A percentile compares a stretch with the other conserved stretches of the same genome.
Conservation (phyloP, 1,140 invertebrate species). For the Trissolcus basalis region DNA sequence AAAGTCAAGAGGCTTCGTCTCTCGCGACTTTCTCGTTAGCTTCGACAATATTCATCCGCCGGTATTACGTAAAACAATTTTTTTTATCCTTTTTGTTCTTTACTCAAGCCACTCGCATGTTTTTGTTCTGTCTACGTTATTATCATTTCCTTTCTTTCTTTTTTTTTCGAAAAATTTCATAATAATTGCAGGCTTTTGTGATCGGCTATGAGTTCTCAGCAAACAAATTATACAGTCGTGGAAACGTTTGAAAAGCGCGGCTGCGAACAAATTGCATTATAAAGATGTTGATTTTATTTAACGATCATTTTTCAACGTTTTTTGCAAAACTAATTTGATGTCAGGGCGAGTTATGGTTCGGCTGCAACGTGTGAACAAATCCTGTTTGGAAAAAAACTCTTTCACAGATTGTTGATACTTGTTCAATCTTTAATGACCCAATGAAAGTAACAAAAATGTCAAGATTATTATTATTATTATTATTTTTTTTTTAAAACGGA, state of each 20-base stretch:
- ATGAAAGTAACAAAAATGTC: too few species aligned
- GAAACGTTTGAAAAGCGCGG: constrained; percentile 7
- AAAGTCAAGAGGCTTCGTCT: constrained; percentile 56
- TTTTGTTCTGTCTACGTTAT: constrained; percentile 8
- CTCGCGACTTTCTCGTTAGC: constrained; percentile 46
- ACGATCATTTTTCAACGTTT: too few species aligned
- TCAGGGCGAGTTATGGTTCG: too few species aligned
- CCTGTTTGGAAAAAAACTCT: too few species aligned
- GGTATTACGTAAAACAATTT: constrained; percentile 39
- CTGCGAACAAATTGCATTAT: too few species aligned
- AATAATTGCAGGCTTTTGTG: constrained; percentile 29
- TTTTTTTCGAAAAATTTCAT: constrained; percentile 24
- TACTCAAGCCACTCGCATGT: neutral
- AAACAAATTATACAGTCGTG: constrained; percentile 18
- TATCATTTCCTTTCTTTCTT: constrained; percentile 27
- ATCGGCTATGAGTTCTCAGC: constrained; percentile 8
- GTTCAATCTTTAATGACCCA: too few species aligned
- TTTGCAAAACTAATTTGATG: too few species aligned
- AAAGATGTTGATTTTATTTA: too few species aligned
- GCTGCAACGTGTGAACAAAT: too few species aligned
- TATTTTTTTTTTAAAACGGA: too few species aligned
- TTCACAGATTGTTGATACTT: too few species aligned
- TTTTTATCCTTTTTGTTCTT: constrained; percentile 28
- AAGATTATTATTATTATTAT: too few species aligned
- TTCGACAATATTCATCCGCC: constrained; percentile 37